Base-by-base conservation (phyloP, 2,888 invertebrate genomes). In the Onchidella celtica region DNA sequence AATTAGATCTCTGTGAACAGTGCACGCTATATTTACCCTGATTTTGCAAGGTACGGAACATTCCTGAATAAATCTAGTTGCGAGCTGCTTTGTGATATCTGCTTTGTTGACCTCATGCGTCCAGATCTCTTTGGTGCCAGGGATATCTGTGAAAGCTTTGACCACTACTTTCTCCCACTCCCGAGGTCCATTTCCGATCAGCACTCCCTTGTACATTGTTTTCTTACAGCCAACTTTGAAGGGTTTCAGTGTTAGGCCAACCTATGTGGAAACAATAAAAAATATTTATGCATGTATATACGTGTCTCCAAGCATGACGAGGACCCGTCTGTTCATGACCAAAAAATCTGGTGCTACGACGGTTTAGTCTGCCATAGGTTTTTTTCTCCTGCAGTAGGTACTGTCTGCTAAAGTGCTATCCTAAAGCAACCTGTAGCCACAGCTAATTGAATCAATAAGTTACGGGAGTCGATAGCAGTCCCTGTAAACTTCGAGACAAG, bases 61-160 rank as follows among this genome's bases (percentile, higher is more conserved):
- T 2, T 59, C 3, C n/a, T 59, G n/a, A 2, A 59, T n/a, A 59
- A 59, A 74, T 34, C n/a, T 59, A 14, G 74, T 34, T 1, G 61
- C 61, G 6, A 74, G n/a, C 61, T 74, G 57, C 27, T 40, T 27
- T 59, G 74, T 74, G 2, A 74, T 2, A 27, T 74, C 34, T 4
- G 74, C 40, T 36, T 74, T 74, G 34, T 34, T 32, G 36, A 74
- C 59, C n/a, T 74, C 74, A 36, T 59, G 36, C 3, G 21, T 32
- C 74, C 74, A 74, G 61, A 34, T 21, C n/a, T 74, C 74, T n/a
- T 74, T 74, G 59, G 74, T 59, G 74, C 74, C 74, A 3, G 57
- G 74, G 11, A 74, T 74, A 34, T 59, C 36, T 2, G 74, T 59
- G 61, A 74, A 74, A 3, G 74, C 59, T 61, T 74, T 74, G 59